Evolutionary conservation across 2,888 invertebrate species (phyloP).

Genomic region (Mesodorylaimus sp.): DNA sequence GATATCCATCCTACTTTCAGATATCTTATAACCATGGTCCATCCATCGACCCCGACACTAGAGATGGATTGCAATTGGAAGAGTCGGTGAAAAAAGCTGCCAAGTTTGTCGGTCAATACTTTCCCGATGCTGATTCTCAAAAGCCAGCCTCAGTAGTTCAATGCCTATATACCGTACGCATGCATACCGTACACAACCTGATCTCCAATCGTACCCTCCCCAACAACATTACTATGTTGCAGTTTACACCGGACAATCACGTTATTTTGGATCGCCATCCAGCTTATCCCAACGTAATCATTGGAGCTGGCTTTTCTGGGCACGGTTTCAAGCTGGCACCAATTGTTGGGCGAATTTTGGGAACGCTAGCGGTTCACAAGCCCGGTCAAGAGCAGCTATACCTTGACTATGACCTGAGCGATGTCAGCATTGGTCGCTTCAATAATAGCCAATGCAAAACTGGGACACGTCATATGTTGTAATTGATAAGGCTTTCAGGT

Average conservation of each 20-base stretch:
- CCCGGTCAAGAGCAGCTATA: background rate
- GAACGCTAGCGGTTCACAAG: conserved; percentile 11
- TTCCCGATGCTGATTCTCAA: conserved; percentile 20
- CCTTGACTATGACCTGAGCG: background rate
- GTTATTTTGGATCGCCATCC: conserved; percentile 31
- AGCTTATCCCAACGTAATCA: conserved; percentile 27
- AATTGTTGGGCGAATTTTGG: conserved; percentile 7
- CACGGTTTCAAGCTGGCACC: conserved; percentile 11
- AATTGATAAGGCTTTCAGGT: too few species aligned
- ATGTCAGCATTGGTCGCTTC: background rate
- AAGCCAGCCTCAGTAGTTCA: conserved; percentile 1
- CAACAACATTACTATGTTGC: background rate
- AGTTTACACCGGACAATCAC: conserved; percentile 24
- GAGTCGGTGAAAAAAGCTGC: background rate
- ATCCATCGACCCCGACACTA: conserved; percentile 20
- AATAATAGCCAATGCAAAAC: too few species aligned
- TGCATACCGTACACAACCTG: too few species aligned
- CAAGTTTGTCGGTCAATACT: conserved; percentile 18
- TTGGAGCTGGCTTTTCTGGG: conserved; percentile 31
- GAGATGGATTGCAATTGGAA: conserved; percentile 15
- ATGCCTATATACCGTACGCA: conserved; percentile 8
- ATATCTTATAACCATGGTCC: conserved; percentile 26
- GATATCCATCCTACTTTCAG: conserved; percentile 18
- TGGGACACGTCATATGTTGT: too few species aligned
- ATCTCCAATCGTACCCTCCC: too few species aligned